These are phyloP conservation scores for Cataglyphis altisquamis DNA, from an alignment of 2,888 invertebrate species.

Conservation along the genomic window DNA sequence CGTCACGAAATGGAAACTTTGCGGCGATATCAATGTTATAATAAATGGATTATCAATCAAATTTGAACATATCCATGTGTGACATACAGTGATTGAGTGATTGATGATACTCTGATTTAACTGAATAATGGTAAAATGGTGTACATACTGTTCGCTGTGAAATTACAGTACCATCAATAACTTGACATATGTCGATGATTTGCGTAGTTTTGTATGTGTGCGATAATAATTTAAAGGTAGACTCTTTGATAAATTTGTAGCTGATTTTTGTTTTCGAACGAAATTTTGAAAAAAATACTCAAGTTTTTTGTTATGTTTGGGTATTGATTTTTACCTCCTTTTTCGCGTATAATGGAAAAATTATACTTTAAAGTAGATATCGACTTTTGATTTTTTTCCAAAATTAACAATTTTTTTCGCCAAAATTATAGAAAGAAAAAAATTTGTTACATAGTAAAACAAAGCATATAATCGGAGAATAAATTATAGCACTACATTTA, in stretches of 20 bases:
- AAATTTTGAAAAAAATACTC: not conserved
- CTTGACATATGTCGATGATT: slow-evolving; percentile 12
- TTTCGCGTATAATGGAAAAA: not conserved
- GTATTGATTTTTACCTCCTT: not conserved
- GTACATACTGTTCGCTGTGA: not conserved
- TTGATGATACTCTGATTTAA: slow-evolving; percentile 24
- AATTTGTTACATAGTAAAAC: not conserved
- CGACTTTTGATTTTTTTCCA: not conserved
- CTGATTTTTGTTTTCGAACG: not conserved
- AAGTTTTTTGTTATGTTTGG: not conserved
- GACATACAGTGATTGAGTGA: slow-evolving; percentile 25
- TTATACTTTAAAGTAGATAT: not conserved
- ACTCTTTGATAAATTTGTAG: not conserved
- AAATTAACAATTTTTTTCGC: not conserved
- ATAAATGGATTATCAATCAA: slow-evolving; percentile 42
- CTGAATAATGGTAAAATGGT: slow-evolving; percentile 34
- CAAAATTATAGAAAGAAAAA: not conserved
- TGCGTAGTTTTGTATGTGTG: not conserved
- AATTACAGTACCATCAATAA: slow-evolving; percentile 37
- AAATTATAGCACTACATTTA: not conserved
- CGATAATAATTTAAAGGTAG: slow-evolving; percentile 17
- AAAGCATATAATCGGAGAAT: not conserved
- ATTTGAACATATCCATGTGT: slow-evolving; percentile 1
- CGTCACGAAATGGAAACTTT: not conserved
- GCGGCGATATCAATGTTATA: slow-evolving; percentile 19